Percentiles rank a stretch among this genome's conserved stretches.
These are phyloP conservation scores for Athripsodes cinereus DNA, from an alignment of 2,888 invertebrate species.

Conservation along the genomic window DNA sequence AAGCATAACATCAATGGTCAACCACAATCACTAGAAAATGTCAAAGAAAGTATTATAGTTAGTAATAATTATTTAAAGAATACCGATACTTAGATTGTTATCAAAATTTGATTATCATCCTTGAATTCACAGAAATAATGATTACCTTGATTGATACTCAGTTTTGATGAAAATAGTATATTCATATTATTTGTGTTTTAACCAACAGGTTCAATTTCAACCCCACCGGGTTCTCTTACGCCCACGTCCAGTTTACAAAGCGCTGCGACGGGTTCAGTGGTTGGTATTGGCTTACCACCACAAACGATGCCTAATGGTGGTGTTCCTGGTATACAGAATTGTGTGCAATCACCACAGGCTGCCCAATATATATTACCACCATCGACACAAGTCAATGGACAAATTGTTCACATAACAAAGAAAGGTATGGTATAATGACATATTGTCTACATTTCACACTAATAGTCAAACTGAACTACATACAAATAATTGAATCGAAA, in stretches of 20 bases:
- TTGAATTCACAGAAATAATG: too few relatives aligned
- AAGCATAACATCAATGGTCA: too few relatives aligned
- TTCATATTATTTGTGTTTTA: too few relatives aligned
- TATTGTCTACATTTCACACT: neutral
- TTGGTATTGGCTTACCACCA: neutral
- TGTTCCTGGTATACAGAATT: conserved; percentile 34
- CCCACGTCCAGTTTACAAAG: conserved; percentile 15
- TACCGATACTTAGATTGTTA: too few relatives aligned
- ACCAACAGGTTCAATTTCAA: conserved; percentile 15
- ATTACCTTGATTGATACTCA: too few relatives aligned
- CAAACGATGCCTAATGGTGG: conserved; percentile 35
- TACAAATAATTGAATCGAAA: too few relatives aligned
- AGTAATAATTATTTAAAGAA: too few relatives aligned
- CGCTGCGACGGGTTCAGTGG: conserved; percentile 1
- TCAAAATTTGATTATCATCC: too few relatives aligned
- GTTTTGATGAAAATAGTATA: neutral
- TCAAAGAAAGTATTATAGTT: too few relatives aligned
- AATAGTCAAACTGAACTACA: too few relatives aligned
- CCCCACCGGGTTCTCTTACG: conserved; percentile 23
- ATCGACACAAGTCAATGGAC: conserved; percentile 34
- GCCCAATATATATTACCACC: conserved; percentile 48
- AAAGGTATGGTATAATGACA: conserved; percentile 37
- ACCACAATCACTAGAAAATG: too few relatives aligned
- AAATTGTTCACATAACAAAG: conserved; percentile 36
- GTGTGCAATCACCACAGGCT: conserved; percentile 39